phyloP scores from a whole-genome alignment of 2,888 invertebrate species.

The Melanotus villosus region DNA sequence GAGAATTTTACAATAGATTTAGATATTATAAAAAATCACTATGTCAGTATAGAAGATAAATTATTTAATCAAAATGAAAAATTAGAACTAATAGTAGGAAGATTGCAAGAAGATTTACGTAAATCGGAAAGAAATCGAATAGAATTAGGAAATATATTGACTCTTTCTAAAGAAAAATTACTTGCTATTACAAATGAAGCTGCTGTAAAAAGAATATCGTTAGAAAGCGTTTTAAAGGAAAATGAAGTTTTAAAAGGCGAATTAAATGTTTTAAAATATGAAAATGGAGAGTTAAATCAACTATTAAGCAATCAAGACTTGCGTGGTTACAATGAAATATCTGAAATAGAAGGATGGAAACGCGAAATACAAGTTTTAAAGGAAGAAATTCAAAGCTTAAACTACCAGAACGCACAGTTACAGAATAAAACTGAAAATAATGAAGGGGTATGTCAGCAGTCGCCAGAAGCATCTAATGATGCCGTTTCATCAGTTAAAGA shows the following conservation, averaged over 20 bases:
- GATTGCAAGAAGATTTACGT: conserved; percentile 32
- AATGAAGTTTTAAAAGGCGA: conserved; percentile 15
- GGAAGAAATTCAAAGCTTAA: conserved; percentile 14
- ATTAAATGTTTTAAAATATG: not conserved
- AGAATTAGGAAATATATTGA: not conserved
- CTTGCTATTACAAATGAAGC: not conserved
- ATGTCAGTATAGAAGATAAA: conserved; percentile 37
- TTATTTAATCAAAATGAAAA: conserved; percentile 48
- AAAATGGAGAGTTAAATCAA: not conserved
- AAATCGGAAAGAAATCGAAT: not conserved
- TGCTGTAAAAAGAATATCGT: not conserved
- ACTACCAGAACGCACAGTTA: too few species aligned
- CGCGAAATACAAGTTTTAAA: conserved; percentile 10
- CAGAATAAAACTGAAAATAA: too few species aligned
- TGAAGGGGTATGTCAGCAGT: not conserved
- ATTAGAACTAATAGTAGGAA: conserved; percentile 40
- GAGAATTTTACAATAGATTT: not conserved
- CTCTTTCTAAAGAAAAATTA: not conserved
- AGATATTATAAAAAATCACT: conserved; percentile 42
- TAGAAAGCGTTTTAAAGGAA: conserved; percentile 12
- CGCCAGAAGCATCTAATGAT: not conserved
- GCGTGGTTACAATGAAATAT: not conserved
- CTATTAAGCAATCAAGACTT: not conserved
- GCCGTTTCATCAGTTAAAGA: not conserved
- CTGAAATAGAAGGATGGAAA: conserved; percentile 6